Conservation (phyloP, 2,888 invertebrate genomes). For the Uropetala carovei region DNA sequence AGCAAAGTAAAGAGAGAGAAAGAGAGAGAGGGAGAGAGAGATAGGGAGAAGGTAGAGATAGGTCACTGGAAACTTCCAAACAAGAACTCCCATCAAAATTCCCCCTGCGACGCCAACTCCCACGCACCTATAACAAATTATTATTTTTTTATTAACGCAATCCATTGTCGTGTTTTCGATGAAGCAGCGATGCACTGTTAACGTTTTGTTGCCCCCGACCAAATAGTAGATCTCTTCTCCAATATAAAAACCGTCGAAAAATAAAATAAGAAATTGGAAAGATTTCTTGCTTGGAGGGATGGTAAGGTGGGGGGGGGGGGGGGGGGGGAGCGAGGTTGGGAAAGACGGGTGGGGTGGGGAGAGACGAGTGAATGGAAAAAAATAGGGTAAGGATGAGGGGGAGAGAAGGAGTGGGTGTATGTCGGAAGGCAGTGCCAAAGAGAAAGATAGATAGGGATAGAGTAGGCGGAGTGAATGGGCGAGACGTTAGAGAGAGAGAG, state of each 20-base stretch:
- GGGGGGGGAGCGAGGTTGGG: too few relatives aligned
- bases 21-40: too few relatives aligned
- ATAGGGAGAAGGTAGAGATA: too few relatives aligned
- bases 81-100: not conserved
- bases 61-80: not conserved
- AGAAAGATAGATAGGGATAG: not conserved
- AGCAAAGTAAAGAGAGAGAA: too few relatives aligned
- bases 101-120: not conserved
- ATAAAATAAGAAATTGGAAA: too few relatives aligned
- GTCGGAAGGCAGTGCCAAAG: not conserved
- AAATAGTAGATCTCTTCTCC: too few relatives aligned
- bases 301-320: not conserved
- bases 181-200: not conserved
- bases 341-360: not conserved
- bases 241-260: too few relatives aligned
- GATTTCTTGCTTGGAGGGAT: too few relatives aligned
- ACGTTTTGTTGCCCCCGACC: not conserved
- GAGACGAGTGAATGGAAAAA: not conserved
- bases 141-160: not conserved
- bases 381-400: not conserved
- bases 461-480: not conserved
- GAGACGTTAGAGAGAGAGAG: not conserved
- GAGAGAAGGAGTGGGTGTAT: not conserved
- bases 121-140: not conserved
- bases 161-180: not conserved